phyloP scores from a whole-genome alignment of 2,113 vertebrate species.

The cattle (Bos taurus) region DNA sequence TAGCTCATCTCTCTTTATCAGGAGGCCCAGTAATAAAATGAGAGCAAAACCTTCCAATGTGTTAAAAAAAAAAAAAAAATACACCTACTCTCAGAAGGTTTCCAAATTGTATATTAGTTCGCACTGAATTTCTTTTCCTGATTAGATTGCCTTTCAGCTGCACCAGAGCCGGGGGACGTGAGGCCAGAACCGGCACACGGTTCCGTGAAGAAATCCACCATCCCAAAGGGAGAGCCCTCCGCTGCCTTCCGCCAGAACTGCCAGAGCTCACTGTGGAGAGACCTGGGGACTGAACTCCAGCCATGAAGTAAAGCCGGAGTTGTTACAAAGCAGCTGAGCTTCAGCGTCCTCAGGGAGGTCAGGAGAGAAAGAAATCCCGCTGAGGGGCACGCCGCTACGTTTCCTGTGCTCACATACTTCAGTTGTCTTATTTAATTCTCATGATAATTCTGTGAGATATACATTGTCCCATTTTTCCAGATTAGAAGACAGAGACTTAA shows the following conservation, averaged over 20 bases:
- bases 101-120: slow-evolving; percentile 54
- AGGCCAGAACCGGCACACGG: neutral
- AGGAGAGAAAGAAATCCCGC: neutral
- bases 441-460: neutral
- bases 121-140: slow-evolving; percentile 23
- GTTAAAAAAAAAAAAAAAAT: slow-evolving; percentile 29
- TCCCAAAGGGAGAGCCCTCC: neutral
- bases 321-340: neutral
- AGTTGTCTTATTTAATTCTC: neutral
- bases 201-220: neutral
- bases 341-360: neutral
- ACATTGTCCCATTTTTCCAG: neutral
- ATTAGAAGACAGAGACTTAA: neutral
- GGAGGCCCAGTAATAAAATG: slow-evolving; percentile 65
- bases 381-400: fast-evolving
- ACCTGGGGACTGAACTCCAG: neutral
- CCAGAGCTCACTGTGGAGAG: neutral
- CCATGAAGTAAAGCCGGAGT: neutral
- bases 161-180: neutral
- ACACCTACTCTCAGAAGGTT: slow-evolving; percentile 59
- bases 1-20: slow-evolving; percentile 63
- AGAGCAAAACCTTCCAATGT: slow-evolving; percentile 66
- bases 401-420: fast-evolving
- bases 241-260: neutral
- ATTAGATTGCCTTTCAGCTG: neutral